Evolutionary conservation across 2,113 vertebrate genomes (phyloP).

Genomic region (Hippocampus barbouri): DNA sequence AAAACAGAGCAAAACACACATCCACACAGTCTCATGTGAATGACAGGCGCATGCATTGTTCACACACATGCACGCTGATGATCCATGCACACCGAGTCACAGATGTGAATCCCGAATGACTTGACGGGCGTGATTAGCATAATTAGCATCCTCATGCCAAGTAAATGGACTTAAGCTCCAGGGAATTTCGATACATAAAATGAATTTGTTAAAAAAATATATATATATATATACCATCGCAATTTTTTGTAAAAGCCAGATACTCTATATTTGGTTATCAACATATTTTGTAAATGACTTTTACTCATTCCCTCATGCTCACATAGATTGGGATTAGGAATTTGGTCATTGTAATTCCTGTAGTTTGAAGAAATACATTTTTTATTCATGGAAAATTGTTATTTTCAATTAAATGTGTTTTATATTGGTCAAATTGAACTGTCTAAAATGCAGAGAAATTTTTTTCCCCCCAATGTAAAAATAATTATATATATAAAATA

Average conservation of each 20-base stretch:
- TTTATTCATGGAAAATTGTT: neutral
- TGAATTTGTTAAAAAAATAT: too few relatives aligned
- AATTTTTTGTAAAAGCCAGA: neutral
- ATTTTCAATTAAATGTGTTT: neutral
- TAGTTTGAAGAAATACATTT: neutral
- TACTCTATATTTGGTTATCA: neutral
- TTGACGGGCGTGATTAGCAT: slow-evolving; percentile 44
- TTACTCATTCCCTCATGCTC: neutral
- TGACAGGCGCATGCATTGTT: slow-evolving; percentile 11
- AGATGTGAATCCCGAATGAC: slow-evolving; percentile 44
- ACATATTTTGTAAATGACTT: neutral
- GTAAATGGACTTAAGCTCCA: slow-evolving; percentile 20
- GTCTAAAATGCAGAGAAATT: too few relatives aligned
- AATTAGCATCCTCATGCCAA: slow-evolving; percentile 39
- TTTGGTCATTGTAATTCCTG: neutral
- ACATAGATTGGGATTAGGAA: neutral
- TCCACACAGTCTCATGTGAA: neutral
- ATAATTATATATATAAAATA: too few relatives aligned
- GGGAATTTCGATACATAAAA: slow-evolving; percentile 4
- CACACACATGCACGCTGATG: slow-evolving; percentile 5
- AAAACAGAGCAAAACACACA: slow-evolving; percentile 66
- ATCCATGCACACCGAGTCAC: slow-evolving; percentile 10
- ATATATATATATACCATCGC: too few relatives aligned
- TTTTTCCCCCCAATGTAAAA: too few relatives aligned
- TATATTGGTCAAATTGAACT: neutral